Base-by-base conservation (phyloP, 1,140 invertebrate species). In the Tetragonula clypearis region DNA sequence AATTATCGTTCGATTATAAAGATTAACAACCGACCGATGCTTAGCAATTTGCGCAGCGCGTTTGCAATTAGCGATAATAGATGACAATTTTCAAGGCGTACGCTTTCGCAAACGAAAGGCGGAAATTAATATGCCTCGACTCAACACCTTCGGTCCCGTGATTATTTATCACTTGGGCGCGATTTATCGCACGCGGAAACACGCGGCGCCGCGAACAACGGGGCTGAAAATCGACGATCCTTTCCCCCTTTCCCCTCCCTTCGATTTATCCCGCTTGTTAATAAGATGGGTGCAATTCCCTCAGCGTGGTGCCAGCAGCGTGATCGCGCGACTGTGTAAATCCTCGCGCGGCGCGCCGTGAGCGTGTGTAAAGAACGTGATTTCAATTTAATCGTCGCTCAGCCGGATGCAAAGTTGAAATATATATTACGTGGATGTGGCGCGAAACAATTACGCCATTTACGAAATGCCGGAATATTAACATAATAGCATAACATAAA, bases 361-460 rank as follows among this genome's bases (percentile, higher is more conserved):
- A 8, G 8, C 41, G 41, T 8, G 41, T 49, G 41, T 56, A 62
- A 82, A 82, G 58, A 66, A 66, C 56, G 62, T 4, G 65, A 76
- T 83, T 83, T 83, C 74, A 77, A 77, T 83, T 83, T 77, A 77
- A 76, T 30, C 62, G 53, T 77, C 81, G 23, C 23, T 68, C 49
- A 68, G 53, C 73, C 53, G 53, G 62, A 77, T 58, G 21, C 62
- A 58, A 17, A 56, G 73, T 83, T 83, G 81, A 83, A 77, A 68
- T 76, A 82, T 58, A 65, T 68, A 53, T 26, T 49, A 49, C 53
- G 53, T 15, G 19, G 19, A 30, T 41, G 8, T 58, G 58, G 58
- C 19, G 17, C 35, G 21, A 30, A 72, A 80, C 68, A 72, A 80
- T 72, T 58, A 72, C 23, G 4, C 12, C 17, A 53, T 77, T 30